phyloP scores from a whole-genome alignment of 2,888 invertebrate species.

The Mesoligia furuncula region DNA sequence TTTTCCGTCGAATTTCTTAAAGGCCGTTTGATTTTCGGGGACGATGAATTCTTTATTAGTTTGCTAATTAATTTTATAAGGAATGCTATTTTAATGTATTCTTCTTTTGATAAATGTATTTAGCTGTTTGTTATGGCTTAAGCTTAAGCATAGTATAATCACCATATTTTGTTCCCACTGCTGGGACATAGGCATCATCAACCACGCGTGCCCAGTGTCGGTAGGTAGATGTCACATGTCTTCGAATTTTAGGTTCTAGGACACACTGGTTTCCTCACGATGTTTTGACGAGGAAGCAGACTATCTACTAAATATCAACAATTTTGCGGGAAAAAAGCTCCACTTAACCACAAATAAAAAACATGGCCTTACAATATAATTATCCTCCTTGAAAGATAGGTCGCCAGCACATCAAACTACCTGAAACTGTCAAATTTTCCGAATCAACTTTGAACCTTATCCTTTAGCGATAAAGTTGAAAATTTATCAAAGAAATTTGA shows the following conservation, averaged over 20 bases:
- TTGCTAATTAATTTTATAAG: constrained; percentile 35
- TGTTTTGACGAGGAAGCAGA: neutral
- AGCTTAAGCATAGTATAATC: neutral
- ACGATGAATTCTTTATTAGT: constrained; percentile 34
- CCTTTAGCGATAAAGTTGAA: too few species aligned
- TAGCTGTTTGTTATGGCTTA: constrained; percentile 16
- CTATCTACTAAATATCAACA: neutral
- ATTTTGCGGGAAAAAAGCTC: neutral
- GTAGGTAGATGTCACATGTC: neutral
- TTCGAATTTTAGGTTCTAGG: neutral
- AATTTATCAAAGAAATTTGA: too few species aligned
- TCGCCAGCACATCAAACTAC: too few species aligned
- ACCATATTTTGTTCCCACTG: neutral
- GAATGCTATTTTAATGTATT: constrained; percentile 15
- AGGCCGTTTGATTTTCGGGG: constrained; percentile 43
- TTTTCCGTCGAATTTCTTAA: constrained; percentile 25
- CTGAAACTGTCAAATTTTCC: too few species aligned
- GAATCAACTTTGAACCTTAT: too few species aligned
- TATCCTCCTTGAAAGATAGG: constrained; percentile 2
- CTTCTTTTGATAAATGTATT: neutral
- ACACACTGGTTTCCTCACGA: neutral
- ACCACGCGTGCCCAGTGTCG: neutral
- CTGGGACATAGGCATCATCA: neutral
- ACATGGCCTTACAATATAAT: neutral
- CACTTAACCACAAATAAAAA: constrained; percentile 25